Conservation (phyloP, 2,113 vertebrate species). For the Macroglossus sobrinus region DNA sequence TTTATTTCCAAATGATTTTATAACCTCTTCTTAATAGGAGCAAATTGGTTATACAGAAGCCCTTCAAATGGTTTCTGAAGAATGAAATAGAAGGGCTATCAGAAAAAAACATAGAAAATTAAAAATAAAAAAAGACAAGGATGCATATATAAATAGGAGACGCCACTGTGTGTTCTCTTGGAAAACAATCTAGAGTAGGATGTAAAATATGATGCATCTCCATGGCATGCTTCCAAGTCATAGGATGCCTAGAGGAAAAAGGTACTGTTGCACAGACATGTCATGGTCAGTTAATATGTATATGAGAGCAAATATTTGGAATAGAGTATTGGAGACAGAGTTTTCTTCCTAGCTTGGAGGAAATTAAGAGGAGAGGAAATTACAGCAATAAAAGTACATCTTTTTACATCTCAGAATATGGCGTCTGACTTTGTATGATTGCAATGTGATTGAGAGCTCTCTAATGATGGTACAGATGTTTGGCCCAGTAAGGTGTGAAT, state of each 20-base stretch:
- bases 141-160: neutral
- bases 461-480: neutral
- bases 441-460: neutral
- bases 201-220: neutral
- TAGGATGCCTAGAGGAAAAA: neutral
- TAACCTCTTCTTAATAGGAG: neutral
- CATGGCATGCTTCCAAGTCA: neutral
- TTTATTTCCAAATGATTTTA: neutral
- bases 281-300: neutral
- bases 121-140: neutral
- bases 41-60: neutral
- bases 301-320: neutral
- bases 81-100: neutral
- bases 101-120: neutral
- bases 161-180: neutral
- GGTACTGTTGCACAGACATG: neutral
- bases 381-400: neutral
- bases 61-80: neutral
- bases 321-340: neutral
- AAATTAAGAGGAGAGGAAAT: neutral
- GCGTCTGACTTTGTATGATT: neutral
- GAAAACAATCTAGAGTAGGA: neutral
- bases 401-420: neutral
- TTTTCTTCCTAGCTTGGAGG: neutral
- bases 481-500: neutral